These are phyloP conservation scores for Tautogolabrus adspersus DNA, from an alignment of 2,113 vertebrate species.

Conservation along the genomic window DNA sequence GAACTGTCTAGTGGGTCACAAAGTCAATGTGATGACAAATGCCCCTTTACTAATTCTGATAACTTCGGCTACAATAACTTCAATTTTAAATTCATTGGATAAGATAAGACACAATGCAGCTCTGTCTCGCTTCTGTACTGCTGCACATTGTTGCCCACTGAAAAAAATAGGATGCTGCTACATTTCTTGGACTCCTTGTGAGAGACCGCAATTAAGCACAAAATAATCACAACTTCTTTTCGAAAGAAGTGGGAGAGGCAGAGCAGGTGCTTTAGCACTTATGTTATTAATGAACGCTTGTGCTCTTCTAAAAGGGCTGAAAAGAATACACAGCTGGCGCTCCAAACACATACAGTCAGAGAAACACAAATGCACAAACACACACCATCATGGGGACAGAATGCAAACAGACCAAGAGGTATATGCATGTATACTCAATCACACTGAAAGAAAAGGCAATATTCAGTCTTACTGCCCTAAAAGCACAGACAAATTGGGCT, in stretches of 20 bases:
- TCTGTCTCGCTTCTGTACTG: constrained; percentile 23
- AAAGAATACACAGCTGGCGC: constrained; percentile 50
- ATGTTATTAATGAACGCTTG: constrained; percentile 44
- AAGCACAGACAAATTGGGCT: background rate
- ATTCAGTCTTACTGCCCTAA: background rate
- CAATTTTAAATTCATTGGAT: constrained; percentile 15
- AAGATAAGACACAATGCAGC: constrained; percentile 43
- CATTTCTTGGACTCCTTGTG: constrained; percentile 49
- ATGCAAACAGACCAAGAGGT: background rate
- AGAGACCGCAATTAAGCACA: constrained; percentile 57
- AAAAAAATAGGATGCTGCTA: constrained; percentile 26
- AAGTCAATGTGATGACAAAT: background rate
- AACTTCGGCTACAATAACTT: constrained; percentile 26
- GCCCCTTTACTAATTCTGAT: background rate
- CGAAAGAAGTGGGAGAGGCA: constrained; percentile 8
- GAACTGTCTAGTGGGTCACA: background rate
- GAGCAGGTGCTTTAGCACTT: constrained; percentile 34
- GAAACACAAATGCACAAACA: background rate
- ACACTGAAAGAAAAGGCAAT: constrained; percentile 4
- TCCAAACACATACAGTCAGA: constrained; percentile 5
- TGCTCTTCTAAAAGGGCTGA: constrained; percentile 35
- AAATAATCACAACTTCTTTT: constrained; percentile 43
- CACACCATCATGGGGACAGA: background rate
- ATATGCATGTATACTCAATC: background rate
- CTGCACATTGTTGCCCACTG: constrained; percentile 35